A percentile compares a stretch with the other conserved stretches of the same genome.
Evolutionary conservation across 1,140 invertebrate genomes (phyloP).

Genomic region (Alviniconcha marisindica): DNA sequence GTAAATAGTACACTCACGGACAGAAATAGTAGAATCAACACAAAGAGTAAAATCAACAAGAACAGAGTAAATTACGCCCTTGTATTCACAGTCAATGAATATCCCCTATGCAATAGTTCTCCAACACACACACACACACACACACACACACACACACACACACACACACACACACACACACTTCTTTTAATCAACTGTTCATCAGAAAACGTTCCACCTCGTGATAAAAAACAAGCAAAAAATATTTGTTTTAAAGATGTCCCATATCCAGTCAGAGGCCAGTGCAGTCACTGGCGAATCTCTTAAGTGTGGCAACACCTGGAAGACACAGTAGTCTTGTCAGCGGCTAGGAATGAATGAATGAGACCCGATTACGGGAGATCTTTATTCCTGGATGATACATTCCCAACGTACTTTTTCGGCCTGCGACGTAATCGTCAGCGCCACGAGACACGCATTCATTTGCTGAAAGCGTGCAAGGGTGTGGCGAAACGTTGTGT

Average conservation of each 20-base stretch:
- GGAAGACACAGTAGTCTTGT: neutral
- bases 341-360: neutral
- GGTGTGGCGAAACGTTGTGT: too few relatives aligned
- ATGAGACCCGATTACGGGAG: too few relatives aligned
- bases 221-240: neutral
- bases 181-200: too few relatives aligned
- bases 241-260: neutral
- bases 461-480: too few relatives aligned
- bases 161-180: constrained; percentile 15
- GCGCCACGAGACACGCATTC: too few relatives aligned
- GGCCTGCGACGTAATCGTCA: too few relatives aligned
- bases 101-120: neutral
- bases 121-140: neutral
- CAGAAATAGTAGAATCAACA: neutral
- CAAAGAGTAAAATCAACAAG: neutral
- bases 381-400: too few relatives aligned
- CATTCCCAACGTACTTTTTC: too few relatives aligned
- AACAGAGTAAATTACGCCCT: neutral
- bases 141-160: neutral
- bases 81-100: neutral
- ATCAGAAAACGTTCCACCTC: neutral
- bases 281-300: neutral
- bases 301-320: neutral
- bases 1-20: neutral
- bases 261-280: neutral